Evolutionary conservation across 2,113 vertebrate species (phyloP).

Genomic region (Scopus umbretta): DNA sequence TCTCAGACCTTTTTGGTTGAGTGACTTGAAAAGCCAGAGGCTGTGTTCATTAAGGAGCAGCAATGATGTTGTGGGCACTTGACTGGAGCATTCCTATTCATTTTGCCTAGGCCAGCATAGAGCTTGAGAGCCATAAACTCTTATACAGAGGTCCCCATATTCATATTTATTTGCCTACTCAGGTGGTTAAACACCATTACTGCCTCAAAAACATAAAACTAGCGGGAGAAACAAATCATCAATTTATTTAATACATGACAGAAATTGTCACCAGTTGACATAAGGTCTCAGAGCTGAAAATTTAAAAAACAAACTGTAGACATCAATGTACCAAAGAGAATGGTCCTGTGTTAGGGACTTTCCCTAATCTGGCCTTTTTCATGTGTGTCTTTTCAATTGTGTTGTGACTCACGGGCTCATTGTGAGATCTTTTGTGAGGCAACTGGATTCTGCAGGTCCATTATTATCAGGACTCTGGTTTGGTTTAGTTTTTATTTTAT

Average conservation of each 20-base stretch:
- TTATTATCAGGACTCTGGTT: neutral
- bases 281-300: neutral
- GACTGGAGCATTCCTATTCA: too few species aligned
- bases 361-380: neutral
- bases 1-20: too few species aligned
- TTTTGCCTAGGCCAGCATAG: too few species aligned
- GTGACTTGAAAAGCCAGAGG: too few species aligned
- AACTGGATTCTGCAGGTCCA: neutral
- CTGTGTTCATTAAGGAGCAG: too few species aligned
- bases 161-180: too few species aligned
- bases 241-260: neutral
- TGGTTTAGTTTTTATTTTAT: neutral
- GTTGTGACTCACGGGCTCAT: neutral
- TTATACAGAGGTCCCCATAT: too few species aligned
- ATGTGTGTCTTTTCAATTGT: neutral
- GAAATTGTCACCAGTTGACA: neutral
- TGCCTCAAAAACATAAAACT: too few species aligned
- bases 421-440: neutral
- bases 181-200: too few species aligned
- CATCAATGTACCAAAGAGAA: neutral
- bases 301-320: neutral
- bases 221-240: neutral
- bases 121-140: too few species aligned
- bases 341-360: neutral
- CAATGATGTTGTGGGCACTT: too few species aligned